Evolutionary conservation across 2,888 invertebrate species (phyloP), one percentile per base, ranked within the genome.

Genomic region (Caenorhabditis plicata): DNA sequence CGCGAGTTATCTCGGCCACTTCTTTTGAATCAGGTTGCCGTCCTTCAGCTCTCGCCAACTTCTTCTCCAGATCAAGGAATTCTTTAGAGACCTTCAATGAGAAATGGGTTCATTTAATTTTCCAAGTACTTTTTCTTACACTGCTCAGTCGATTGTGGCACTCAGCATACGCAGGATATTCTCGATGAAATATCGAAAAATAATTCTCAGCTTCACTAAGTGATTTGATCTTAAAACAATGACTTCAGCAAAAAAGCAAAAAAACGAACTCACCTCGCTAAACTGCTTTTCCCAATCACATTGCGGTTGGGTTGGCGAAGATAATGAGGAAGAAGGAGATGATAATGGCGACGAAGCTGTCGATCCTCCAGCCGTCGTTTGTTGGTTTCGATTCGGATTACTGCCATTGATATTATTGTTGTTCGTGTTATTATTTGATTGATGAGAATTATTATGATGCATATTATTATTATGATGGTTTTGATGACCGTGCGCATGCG

Each of bases 121-220:
- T n/a, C 25, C 20, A 42, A 17, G 31, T 31, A 19, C 22, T 11
- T 20, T 20, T 13, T 13, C 29, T 40, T 15, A 63, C 64, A 33
- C 54, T 45, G 8, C 57, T 56, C 25, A 68, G 29, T 29, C 51
- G 55, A 27, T 57, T 44, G 46, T 70, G 70, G 35, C 64, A 70
- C 17, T 67, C 50, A 54, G 63, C 61, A 44, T 75, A 75, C 36
- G 54, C 45, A 4, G 73, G 73, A 44, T 75, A 75, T 11, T 75
- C 75, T 22, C 48, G 55, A 50, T 74, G 64, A 48, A 68, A 66
- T 42, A 62, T 45, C 9, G 45, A 41, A 41, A 61, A 64, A 42
- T 69, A 69, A 3, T 56, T 40, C 9, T 69, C 66, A 11, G 66
- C 69, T 8, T 69, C 66, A 25, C 41, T 20, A 4, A 50, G 33